Evolutionary conservation across 1,140 invertebrate species (phyloP).

Genomic region (Drosophila santomea): DNA sequence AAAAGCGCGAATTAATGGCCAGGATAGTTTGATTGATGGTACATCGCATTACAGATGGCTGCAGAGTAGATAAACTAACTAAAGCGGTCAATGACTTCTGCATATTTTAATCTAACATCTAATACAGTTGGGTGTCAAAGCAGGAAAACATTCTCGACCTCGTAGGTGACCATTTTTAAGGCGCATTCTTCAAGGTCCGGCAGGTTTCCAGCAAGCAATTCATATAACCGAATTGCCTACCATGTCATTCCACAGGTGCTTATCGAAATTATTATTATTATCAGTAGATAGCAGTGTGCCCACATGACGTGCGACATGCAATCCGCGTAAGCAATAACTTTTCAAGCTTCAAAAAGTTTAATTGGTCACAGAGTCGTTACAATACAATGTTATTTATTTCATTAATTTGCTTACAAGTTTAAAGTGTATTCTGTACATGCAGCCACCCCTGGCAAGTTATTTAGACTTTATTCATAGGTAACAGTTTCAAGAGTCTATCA

Average conservation of each 20-base stretch:
- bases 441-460: not conserved
- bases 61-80: too few species aligned
- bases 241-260: constrained; percentile 8
- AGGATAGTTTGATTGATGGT: too few species aligned
- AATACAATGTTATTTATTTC: not conserved
- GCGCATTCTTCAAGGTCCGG: constrained; percentile 1
- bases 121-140: too few species aligned
- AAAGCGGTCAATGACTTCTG: too few species aligned
- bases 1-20: too few species aligned
- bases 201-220: constrained; percentile 3
- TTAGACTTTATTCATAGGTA: constrained; percentile 38
- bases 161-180: not conserved
- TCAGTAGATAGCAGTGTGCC: constrained; percentile 15
- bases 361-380: not conserved
- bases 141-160: not conserved
- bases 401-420: constrained; percentile 18
- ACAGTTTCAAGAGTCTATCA: constrained; percentile 56
- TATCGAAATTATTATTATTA: constrained; percentile 22
- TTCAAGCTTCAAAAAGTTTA: not conserved
- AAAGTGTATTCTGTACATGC: constrained; percentile 1
- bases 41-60: too few species aligned
- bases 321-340: not conserved
- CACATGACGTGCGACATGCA: constrained; percentile 39
- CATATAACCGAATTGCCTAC: constrained; percentile 15
- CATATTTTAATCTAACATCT: too few species aligned